A percentile compares a stretch with the other conserved stretches of the same genome.
Evolutionary conservation across 2,797 vertebrate genomes (phyloP).

Genomic region (Glossophaga mutica): DNA sequence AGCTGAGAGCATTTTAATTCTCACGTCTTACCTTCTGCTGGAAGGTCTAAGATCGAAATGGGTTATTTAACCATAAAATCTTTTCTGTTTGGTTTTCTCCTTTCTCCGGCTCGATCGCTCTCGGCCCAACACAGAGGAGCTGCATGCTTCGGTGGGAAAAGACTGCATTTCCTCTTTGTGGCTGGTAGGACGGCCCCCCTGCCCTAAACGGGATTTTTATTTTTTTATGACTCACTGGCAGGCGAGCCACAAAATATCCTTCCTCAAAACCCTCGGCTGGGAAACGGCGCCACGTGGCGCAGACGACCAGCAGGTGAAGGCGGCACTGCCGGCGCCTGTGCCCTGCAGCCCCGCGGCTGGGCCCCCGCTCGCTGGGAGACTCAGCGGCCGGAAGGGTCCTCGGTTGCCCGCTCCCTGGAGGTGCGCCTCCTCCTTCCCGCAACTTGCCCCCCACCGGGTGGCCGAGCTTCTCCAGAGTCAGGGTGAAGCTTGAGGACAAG

Average conservation of each 20-base stretch:
- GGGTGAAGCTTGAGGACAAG: background rate
- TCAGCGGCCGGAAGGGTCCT: background rate
- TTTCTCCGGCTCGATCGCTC: background rate
- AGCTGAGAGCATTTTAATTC: background rate
- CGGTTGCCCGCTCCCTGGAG: background rate
- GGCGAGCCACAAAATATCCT: conserved; percentile 46
- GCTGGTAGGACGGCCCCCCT: background rate
- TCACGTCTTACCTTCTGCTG: background rate
- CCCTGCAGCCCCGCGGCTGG: background rate
- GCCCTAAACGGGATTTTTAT: background rate
- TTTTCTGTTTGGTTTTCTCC: background rate
- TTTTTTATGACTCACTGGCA: background rate
- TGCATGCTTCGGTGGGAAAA: background rate
- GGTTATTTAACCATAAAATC: background rate
- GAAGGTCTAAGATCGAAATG: background rate
- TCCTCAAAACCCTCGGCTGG: conserved; percentile 15
- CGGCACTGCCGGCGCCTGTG: background rate
- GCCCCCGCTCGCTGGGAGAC: background rate
- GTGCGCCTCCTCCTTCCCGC: background rate
- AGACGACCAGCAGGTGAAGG: background rate
- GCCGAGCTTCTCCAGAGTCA: background rate
- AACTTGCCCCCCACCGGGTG: rapidly evolving
- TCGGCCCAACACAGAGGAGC: background rate
- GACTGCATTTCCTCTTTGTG: conserved; percentile 34
- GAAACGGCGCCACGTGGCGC: background rate